These are phyloP conservation scores for Agriotes lineatus DNA, from an alignment of 2,888 invertebrate species.

Conservation along the genomic window DNA sequence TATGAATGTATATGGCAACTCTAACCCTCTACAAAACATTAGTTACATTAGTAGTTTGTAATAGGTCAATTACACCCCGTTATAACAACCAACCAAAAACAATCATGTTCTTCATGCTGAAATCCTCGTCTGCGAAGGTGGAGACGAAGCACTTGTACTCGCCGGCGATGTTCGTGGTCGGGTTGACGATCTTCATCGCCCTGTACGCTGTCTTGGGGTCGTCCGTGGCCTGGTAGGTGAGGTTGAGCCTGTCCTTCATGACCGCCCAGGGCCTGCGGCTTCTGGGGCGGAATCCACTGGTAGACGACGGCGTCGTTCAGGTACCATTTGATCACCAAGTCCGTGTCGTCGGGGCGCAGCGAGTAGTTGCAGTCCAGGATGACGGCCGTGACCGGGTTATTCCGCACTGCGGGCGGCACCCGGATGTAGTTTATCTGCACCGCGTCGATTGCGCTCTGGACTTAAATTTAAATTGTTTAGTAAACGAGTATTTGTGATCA, in stretches of 20 bases:
- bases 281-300: conserved; percentile 82
- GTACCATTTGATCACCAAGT: conserved; percentile 84
- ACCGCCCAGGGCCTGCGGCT: conserved; percentile 74
- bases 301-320: conserved; percentile 79
- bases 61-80: too few species aligned
- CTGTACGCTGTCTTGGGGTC: conserved; percentile 78
- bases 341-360: conserved; percentile 73
- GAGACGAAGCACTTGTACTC: conserved; percentile 81
- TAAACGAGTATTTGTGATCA: too few species aligned
- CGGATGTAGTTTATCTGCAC: conserved; percentile 64
- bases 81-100: conserved; percentile 72
- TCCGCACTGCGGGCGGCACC: conserved; percentile 63
- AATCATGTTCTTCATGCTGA: conserved; percentile 73
- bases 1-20: too few species aligned
- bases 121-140: conserved; percentile 77
- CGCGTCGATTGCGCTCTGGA: conserved; percentile 16
- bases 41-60: too few species aligned
- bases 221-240: conserved; percentile 74
- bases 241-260: conserved; percentile 71
- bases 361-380: conserved; percentile 81
- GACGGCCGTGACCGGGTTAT: conserved; percentile 65
- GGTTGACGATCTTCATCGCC: conserved; percentile 77
- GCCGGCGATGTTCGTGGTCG: conserved; percentile 78
- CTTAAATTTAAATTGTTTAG: too few species aligned
- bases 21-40: too few species aligned